Base-by-base conservation (phyloP, 2,113 vertebrate genomes). In the Daphoenositta chrysoptera region DNA sequence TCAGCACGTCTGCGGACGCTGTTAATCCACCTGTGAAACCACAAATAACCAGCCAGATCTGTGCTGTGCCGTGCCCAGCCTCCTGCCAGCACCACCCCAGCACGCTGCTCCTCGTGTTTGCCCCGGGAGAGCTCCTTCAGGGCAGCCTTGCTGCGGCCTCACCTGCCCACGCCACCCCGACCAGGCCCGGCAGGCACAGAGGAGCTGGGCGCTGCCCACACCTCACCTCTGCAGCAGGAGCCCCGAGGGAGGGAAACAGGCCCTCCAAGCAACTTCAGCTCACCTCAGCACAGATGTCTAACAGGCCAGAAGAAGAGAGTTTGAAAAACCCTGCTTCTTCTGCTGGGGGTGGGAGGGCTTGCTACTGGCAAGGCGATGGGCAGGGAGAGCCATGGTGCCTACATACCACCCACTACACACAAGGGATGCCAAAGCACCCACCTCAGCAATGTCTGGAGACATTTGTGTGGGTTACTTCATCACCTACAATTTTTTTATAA, bases 161-260 rank as follows among this genome's bases (percentile, higher is more conserved):
- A 9, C 19, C 35, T n/a, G 65, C 45, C 39, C 71, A 15, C 9
- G 27, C 51, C 48, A 13, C 26, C 42, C 17, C 53, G 51, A 10
- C 7, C 64, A 5, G 24, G 9, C 23, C 27, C 23, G 9, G 4
- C 2, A 1, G 0, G 4, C 2, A 1, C 30, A 63, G 53, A 22
- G 53, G 27, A 54, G 19, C 3, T 21, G 14, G 77, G 4, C 35
- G 65, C 58, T 75, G 66, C 15, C 26, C 33, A 24, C 21, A 31
- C 33, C 33, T 75, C 54, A 10, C 22, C 35, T 8, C 45, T 8
- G 3, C 2, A 0, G 45, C 40, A 27, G 37, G 6, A 87, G 42
- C 16, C 51, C 20, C 11, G 8, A 37, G 23, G 13, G 13, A 66
- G 10, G 30, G 30, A 21, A 66, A 40, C 1, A 2, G 84, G 44